Evolutionary conservation across 2,888 invertebrate species (phyloP), one percentile per base, ranked within the genome.

Genomic region (Tholera decimalis): DNA sequence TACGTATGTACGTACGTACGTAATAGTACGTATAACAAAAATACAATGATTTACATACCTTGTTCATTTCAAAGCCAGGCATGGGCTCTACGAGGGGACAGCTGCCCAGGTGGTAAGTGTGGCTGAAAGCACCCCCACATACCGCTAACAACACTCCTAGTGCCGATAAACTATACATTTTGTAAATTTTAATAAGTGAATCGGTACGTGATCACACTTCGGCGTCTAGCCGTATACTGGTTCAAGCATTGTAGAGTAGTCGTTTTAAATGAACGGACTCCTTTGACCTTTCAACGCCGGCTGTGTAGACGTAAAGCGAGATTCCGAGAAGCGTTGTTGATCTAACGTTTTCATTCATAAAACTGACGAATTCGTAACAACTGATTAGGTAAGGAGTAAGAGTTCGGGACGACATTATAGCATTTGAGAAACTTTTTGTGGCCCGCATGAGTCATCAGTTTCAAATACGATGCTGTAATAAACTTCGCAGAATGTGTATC

Each of bases 1-100:
- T n/a, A n/a, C n/a, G n/a, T n/a, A n/a, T n/a, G n/a, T n/a, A n/a
- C n/a, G n/a, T n/a, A n/a, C n/a, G n/a, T n/a, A n/a, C n/a, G n/a
- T n/a, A n/a, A n/a, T n/a, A n/a, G n/a, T n/a, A n/a, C n/a, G n/a
- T n/a, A n/a, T n/a, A 54, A 50, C 15, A 54, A 39, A 62, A 2
- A 51, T 5, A 26, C 30, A n/a, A 11, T 9, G 26, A n/a, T 35
- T 15, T 44, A 72, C 49, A 9, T 46, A 73, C 98, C 96, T 95
- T 96, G 73, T 96, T 96, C 97, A 98, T 98, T 66, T 97, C 96
- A 87, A 98, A 98, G 59, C 96, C 96, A 0, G 95, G 91, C 96
- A 97, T 96, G 0, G 98, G 97, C 78, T 98, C 97, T 2, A 98
- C 97, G 9, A 96, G 87, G 0, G 98, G 98, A 84, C 98, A 98